Percentiles rank a stretch among this genome's conserved stretches.
Conservation (phyloP, 2,888 invertebrate genomes). For the Vesta saturnalis region DNA sequence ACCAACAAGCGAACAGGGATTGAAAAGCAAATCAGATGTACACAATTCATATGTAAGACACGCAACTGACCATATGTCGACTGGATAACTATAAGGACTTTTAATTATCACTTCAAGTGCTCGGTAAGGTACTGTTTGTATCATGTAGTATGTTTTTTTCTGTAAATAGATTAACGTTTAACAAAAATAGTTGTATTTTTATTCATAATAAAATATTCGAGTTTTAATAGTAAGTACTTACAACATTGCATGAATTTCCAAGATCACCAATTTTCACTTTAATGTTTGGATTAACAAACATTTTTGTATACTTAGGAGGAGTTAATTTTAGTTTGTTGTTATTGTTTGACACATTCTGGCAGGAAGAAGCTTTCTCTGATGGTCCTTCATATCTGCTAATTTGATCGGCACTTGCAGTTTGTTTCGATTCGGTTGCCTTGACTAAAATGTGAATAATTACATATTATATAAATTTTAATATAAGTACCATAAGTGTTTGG, state of each 20-base stretch:
- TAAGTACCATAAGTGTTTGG: slow-evolving; percentile 72
- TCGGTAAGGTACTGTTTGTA: too few relatives aligned
- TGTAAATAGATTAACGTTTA: too few relatives aligned
- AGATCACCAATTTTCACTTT: background rate
- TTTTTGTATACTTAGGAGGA: background rate
- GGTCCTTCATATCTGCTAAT: too few relatives aligned
- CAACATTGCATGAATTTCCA: too few relatives aligned
- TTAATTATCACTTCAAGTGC: too few relatives aligned
- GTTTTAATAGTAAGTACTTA: background rate
- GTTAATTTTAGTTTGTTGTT: background rate
- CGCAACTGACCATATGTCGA: too few relatives aligned
- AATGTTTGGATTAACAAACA: background rate
- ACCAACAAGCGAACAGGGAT: background rate
- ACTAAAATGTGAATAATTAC: background rate
- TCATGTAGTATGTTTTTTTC: background rate
- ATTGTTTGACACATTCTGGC: background rate
- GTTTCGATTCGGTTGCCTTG: too few relatives aligned
- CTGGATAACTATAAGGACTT: too few relatives aligned
- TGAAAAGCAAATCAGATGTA: background rate
- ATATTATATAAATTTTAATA: background rate
- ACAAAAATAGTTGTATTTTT: too few relatives aligned
- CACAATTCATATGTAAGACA: background rate
- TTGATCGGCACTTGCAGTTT: too few relatives aligned
- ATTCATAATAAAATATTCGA: background rate
- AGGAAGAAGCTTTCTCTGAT: too few relatives aligned